These are phyloP conservation scores for Drosophila jambulina DNA, from an alignment of 1,140 invertebrate species.

Conservation along the genomic window DNA sequence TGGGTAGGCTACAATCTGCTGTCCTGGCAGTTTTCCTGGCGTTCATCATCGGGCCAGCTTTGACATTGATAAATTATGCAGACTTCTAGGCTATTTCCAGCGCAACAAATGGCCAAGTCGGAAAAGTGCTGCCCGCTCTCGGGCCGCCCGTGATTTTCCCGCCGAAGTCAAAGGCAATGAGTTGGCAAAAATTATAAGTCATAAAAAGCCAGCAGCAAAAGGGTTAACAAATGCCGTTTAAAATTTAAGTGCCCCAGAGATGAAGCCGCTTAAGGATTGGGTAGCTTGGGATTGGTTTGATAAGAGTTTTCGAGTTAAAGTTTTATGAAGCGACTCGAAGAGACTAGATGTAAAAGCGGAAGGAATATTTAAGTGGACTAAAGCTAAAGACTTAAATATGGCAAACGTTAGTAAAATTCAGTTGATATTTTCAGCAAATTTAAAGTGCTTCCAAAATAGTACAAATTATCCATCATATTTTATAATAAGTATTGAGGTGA, in stretches of 20 bases:
- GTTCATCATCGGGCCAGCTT: slow-evolving; percentile 72
- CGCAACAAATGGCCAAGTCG: slow-evolving; percentile 66
- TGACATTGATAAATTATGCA: slow-evolving; percentile 81
- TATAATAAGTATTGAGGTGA: not conserved
- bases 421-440: not conserved
- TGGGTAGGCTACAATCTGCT: slow-evolving; percentile 68
- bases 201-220: slow-evolving; percentile 61
- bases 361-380: slow-evolving; percentile 11
- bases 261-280: slow-evolving; percentile 47
- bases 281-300: slow-evolving; percentile 23
- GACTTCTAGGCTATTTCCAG: slow-evolving; percentile 27
- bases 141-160: slow-evolving; percentile 23
- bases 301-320: slow-evolving; percentile 42
- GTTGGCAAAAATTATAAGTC: slow-evolving; percentile 81
- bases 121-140: slow-evolving; percentile 19
- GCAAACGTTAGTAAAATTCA: not conserved
- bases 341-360: not conserved
- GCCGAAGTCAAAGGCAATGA: slow-evolving; percentile 65
- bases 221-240: slow-evolving; percentile 72
- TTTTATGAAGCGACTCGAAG: slow-evolving; percentile 28
- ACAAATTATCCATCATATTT: not conserved
- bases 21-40: slow-evolving; percentile 54
- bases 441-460: not conserved
- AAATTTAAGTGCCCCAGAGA: slow-evolving; percentile 71
- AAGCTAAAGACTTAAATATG: not conserved